Evolutionary conservation across 2,113 vertebrate species (phyloP), one percentile per base, ranked within the genome.

Genomic region (Calyptommatus sinebrachiatus): DNA sequence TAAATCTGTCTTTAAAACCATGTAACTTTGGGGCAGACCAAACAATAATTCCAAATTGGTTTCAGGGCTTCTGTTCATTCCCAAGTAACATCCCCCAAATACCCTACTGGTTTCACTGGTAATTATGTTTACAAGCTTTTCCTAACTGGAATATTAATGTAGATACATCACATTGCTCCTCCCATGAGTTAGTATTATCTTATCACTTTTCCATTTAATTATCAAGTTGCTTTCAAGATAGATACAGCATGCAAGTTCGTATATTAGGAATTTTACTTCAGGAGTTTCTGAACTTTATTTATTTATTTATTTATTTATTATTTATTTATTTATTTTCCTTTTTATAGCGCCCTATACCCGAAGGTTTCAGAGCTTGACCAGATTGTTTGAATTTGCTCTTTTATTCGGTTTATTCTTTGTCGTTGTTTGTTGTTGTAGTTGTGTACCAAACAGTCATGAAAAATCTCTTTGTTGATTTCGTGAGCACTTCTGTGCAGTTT

Each of bases 181-280:
- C 11, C 76, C 63, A 31, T 50, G 28, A n/a, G n/a, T n/a, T n/a
- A n/a, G n/a, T 60, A 53, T 78, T 74, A 77, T 74, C 57, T 28
- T 29, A 48, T 72, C 70, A 80, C 11, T 80, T 46, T 75, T 76
- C 71, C 62, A 72, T 1, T 3, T 78, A 80, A 85, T 78, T 83
- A 45, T 5, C 9, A 76, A 63, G 46, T 79, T 9, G 12, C 29
- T 80, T 76, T 85, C 41, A 79, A 45, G 1, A 84, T 2, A 28
- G 84, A 83, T 60, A 31, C 85, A 60, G 50, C 63, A 76, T 61
- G 7, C 87, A 83, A 84, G 4, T 69, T 28, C 68, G 29, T 80
- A 4, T 60, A 72, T 62, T 57, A 78, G 76, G 5, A 57, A 63
- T 81, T n/a, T 71, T 26, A 61, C 28, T 2, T 69, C 76, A 77